Evolutionary conservation across 1,140 invertebrate genomes (phyloP).

Genomic region (Meteorus sp.): DNA sequence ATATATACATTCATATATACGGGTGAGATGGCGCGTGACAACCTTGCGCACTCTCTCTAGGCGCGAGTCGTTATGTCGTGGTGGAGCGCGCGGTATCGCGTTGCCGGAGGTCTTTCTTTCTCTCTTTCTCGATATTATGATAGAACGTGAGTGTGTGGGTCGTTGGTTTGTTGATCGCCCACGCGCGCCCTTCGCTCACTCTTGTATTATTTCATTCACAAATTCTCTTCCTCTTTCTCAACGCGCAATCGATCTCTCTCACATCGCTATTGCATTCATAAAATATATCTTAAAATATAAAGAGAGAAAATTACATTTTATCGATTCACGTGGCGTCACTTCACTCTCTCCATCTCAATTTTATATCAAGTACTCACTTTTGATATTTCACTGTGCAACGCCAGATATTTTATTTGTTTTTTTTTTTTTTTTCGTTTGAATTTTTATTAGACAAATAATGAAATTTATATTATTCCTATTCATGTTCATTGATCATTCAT

Average conservation of each 20-base stretch:
- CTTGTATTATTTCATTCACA: slow-evolving; percentile 34
- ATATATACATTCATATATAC: too few relatives aligned
- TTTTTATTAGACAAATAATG: not conserved
- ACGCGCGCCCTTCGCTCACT: slow-evolving; percentile 49
- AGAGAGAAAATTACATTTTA: not conserved
- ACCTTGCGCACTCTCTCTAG: slow-evolving; percentile 41
- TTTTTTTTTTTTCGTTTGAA: not conserved
- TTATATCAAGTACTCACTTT: too few relatives aligned
- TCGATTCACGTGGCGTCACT: too few relatives aligned
- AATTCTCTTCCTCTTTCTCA: slow-evolving; percentile 13
- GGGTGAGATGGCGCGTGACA: slow-evolving; percentile 25
- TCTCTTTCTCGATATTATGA: slow-evolving; percentile 51
- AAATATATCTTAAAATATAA: not conserved
- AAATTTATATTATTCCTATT: too few relatives aligned
- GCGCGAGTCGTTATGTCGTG: slow-evolving; percentile 29
- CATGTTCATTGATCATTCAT: too few relatives aligned
- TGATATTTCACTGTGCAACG: too few relatives aligned
- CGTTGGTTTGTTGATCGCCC: slow-evolving; percentile 34
- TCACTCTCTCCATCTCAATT: too few relatives aligned
- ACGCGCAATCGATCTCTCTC: not conserved
- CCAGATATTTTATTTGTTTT: not conserved
- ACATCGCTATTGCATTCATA: not conserved
- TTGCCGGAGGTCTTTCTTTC: slow-evolving; percentile 42
- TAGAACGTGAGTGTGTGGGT: slow-evolving; percentile 39
- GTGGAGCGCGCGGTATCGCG: too few relatives aligned